A percentile compares a stretch with the other conserved stretches of the same genome.
These are phyloP conservation scores for Crypturellus undulatus DNA, from an alignment of 2,113 vertebrate species.

Conservation along the genomic window DNA sequence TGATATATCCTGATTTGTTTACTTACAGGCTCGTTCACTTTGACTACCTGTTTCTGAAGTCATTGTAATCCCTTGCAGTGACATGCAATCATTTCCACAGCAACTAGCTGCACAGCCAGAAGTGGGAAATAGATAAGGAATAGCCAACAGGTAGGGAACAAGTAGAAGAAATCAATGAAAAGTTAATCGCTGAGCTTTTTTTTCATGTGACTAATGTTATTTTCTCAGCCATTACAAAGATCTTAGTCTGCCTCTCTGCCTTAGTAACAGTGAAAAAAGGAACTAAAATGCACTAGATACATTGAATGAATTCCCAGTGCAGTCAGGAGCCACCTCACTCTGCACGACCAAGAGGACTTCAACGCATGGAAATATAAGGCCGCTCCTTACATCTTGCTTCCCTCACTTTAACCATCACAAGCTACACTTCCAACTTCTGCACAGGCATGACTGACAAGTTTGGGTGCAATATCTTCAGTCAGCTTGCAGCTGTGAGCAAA, in stretches of 20 bases:
- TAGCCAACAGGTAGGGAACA: background rate
- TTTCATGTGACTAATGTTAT: background rate
- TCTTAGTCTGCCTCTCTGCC: background rate
- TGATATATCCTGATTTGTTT: background rate
- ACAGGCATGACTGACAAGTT: background rate
- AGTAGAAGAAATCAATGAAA: background rate
- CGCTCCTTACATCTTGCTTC: background rate
- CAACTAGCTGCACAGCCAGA: background rate
- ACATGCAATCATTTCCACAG: background rate
- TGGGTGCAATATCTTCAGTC: background rate
- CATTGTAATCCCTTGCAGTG: background rate
- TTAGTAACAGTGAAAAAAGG: background rate
- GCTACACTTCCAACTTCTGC: background rate
- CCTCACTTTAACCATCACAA: background rate
- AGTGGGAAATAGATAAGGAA: background rate
- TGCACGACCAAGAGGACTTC: background rate
- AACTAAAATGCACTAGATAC: background rate
- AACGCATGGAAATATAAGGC: background rate
- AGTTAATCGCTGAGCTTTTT: background rate
- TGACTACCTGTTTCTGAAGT: background rate
- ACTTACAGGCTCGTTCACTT: background rate
- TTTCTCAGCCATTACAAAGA: background rate
- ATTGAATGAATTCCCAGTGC: background rate
- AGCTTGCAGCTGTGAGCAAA: background rate
- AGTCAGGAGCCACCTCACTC: background rate